Evolutionary conservation across 2,888 invertebrate species (phyloP), one percentile per base, ranked within the genome.

Genomic region (Torymus texanus): DNA sequence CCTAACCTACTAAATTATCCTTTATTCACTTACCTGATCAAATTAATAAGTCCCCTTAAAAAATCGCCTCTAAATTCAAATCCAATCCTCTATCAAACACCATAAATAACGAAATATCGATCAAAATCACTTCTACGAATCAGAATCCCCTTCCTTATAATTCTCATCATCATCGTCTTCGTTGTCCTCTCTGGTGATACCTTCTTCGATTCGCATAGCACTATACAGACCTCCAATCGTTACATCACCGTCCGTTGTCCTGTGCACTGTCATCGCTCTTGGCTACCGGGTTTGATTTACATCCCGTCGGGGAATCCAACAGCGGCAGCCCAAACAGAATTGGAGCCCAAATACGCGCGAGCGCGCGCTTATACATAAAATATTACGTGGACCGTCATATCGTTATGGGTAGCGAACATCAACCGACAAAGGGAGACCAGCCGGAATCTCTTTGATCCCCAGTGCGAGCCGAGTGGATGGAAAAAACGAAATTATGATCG

Each of bases 361-460:
- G 72, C 72, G 80, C 82, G 72, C 72, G 80, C 82, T 87, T 87
- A 86, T 86, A 87, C 86, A 87, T 87, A 86, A 87, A 87, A 88
- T 88, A 88, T 85, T 82, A 83, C 86, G 84, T 85, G 84, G 82
- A 74, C 84, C 86, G 84, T 88, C 88, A 88, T 88, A 88, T 88
- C 87, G 87, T 86, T 88, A 87, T 87, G 87, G 68, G 41, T 67
- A 58, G 62, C n/a, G n/a, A n/a, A n/a, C 13, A 8, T 16, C 13
- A 5, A 62, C 85, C 86, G 85, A 86, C 85, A 86, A 86, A 85
- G 85, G 84, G 76, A 29, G 75, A 29, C 66, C 18, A 61, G 72
- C 65, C 50, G 58, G 79, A 81, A 79, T 81, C 74, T 61, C 81
- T 81, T 81, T 81, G 81, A 81, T 81, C 81, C 68, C 53, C 12